Conservation (phyloP, 2,888 invertebrate species). For the Aspidiotus rigidus region DNA sequence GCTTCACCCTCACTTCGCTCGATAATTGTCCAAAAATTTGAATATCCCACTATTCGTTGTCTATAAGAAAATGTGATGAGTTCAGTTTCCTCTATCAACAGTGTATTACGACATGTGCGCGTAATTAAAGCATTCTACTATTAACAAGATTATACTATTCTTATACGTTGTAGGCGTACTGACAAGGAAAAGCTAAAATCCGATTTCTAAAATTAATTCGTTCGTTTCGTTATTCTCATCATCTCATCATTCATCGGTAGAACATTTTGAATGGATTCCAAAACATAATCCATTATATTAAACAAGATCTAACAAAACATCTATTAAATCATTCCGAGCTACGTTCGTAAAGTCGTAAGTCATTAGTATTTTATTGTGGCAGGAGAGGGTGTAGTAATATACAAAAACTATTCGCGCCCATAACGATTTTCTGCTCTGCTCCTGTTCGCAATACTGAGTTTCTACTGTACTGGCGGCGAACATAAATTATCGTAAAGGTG, state of each 20-base stretch:
- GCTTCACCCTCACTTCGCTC: too few species aligned
- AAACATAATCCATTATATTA: slow-evolving; percentile 32
- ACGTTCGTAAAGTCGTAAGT: slow-evolving; percentile 6
- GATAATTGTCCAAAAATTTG: too few species aligned
- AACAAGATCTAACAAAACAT: slow-evolving; percentile 33
- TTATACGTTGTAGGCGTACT: slow-evolving; percentile 24
- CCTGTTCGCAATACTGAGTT: too few species aligned
- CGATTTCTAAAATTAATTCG: slow-evolving; percentile 27
- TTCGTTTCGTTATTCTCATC: slow-evolving; percentile 21
- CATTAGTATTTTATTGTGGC: slow-evolving; percentile 19
- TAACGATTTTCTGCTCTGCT: too few species aligned
- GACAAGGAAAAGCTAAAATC: slow-evolving; percentile 16
- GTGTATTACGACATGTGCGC: not conserved
- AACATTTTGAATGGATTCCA: slow-evolving; percentile 27
- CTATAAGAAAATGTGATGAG: too few species aligned
- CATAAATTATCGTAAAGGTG: too few species aligned
- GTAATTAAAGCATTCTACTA: too few species aligned
- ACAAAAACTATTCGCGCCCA: too few species aligned
- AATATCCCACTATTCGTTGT: too few species aligned
- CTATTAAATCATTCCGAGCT: slow-evolving; percentile 26
- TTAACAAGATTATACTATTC: slow-evolving; percentile 10
- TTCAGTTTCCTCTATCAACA: not conserved
- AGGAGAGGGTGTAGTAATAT: too few species aligned
- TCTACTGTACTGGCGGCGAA: too few species aligned
- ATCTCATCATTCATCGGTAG: slow-evolving; percentile 30